phyloP scores from a whole-genome alignment of 2,113 vertebrate species.

The Gallinago media region DNA sequence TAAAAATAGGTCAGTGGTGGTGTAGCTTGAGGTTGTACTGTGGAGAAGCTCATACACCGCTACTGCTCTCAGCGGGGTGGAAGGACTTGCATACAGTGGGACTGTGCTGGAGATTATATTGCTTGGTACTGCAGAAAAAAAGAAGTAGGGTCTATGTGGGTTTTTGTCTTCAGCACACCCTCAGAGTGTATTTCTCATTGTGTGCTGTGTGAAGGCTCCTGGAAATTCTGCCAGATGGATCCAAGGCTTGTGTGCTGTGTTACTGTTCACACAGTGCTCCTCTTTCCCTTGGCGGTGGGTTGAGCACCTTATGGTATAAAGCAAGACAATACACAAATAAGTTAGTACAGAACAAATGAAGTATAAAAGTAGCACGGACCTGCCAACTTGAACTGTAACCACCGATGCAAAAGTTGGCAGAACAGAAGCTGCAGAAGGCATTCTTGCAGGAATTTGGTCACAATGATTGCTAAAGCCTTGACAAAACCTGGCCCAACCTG shows the following conservation, averaged over 20 bases:
- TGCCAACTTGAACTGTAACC: not conserved
- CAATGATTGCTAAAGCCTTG: not conserved
- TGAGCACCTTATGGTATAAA: not conserved
- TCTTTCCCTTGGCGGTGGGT: not conserved
- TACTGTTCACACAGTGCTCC: not conserved
- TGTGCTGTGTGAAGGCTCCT: not conserved
- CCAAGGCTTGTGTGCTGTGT: not conserved
- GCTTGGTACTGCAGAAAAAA: not conserved
- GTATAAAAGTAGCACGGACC: not conserved
- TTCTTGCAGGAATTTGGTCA: not conserved
- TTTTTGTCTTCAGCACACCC: not conserved
- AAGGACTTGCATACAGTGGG: not conserved
- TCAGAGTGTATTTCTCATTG: not conserved
- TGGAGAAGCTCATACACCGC: not conserved
- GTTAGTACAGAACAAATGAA: not conserved
- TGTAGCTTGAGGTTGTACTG: not conserved
- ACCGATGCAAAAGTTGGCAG: fast-evolving
- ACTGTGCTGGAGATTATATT: not conserved
- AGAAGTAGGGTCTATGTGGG: not conserved
- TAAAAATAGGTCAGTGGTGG: not conserved
- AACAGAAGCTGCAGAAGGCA: not conserved
- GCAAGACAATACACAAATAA: not conserved
- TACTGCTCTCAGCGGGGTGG: not conserved
- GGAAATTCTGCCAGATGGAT: not conserved
- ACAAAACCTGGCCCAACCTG: fast-evolving